Base-by-base conservation (phyloP, 2,888 invertebrate species). In the Meloe dianella region DNA sequence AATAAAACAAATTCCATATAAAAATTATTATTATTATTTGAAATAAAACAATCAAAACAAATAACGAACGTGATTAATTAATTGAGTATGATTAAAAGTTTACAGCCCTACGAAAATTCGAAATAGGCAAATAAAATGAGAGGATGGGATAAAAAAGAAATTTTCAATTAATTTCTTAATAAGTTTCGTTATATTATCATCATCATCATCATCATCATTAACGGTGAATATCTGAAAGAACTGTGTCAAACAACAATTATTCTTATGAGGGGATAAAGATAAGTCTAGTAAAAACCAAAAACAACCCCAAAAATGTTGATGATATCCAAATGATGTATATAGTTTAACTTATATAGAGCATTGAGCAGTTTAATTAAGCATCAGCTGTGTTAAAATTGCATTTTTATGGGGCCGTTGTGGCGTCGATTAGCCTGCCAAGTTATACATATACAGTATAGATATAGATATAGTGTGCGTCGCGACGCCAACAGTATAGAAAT, bases 321-420 rank as follows among this genome's bases (percentile, higher is more conserved):
- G 66, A 69, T 66, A 62, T 59, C 64, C 66, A 67, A 67, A 69
- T 69, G 69, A 69, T 69, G 69, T 66, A 67, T 63, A 66, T n/a
- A 17, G 47, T 62, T 62, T 58, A 69, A 64, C 67, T 69, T 62
- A 66, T 69, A 65, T 62, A 66, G 64, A 66, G 69, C 69, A 69
- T 69, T 64, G 69, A 69, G 66, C 64, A 56, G 64, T 69, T 69
- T 69, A 69, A 69, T 73, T 71, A 71, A 72, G 66, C 70, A 63
- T 65, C 70, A 71, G 68, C 69, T 65, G 68, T 66, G 67, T 65
- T 68, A 68, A 73, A 75, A 75, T 75, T 73, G 73, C 72, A 74
- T 75, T 74, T 74, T 75, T 75, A 74, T 71, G 68, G 47, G 68
- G 65, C 60, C 69, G 69, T 69, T 70, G 70, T 69, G 73, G 72